Conservation (phyloP, 2,797 vertebrate species). For the Tenualosa ilisha region DNA sequence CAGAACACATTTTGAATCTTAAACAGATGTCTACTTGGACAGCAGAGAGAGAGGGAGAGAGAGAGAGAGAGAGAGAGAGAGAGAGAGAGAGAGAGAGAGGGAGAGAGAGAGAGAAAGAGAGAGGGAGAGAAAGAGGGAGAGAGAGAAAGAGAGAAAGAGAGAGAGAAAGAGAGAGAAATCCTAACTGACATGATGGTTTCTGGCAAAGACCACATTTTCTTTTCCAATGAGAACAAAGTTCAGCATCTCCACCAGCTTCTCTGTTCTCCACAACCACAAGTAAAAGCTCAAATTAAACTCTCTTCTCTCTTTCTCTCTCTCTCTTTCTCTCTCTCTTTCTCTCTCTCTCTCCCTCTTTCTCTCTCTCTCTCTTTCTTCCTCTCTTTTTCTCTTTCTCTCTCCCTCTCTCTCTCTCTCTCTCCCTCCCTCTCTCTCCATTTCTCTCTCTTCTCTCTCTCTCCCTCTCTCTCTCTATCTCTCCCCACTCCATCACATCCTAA, state of each 20-base stretch:
- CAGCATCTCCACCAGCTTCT: conserved; percentile 57
- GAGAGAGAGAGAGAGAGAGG: background rate
- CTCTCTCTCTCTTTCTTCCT: background rate
- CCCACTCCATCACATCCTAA: background rate
- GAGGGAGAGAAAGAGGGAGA: too few relatives aligned
- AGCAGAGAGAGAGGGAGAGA: conserved; percentile 22
- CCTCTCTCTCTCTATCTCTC: background rate
- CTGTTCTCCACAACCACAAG: conserved; percentile 57
- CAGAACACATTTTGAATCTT: conserved; percentile 27
- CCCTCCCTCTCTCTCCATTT: background rate
- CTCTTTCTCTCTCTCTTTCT: background rate
- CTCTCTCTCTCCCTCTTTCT: background rate
- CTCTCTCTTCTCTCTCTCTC: background rate
- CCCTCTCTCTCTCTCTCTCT: background rate
- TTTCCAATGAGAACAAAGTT: conserved; percentile 59
- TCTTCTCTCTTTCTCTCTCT: background rate
- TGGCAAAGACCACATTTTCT: conserved; percentile 62
- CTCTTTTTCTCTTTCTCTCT: too few relatives aligned
- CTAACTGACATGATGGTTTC: conserved; percentile 32
- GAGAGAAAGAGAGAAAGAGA: background rate
- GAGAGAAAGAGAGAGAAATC: conserved; percentile 27
- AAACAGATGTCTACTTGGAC: conserved; percentile 6
- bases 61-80: too few relatives aligned
- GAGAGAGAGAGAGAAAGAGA: conserved; percentile 27
- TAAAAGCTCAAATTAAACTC: conserved; percentile 33